Conservation (phyloP, 2,888 invertebrate genomes). For the Eupeodes latifasciatus region DNA sequence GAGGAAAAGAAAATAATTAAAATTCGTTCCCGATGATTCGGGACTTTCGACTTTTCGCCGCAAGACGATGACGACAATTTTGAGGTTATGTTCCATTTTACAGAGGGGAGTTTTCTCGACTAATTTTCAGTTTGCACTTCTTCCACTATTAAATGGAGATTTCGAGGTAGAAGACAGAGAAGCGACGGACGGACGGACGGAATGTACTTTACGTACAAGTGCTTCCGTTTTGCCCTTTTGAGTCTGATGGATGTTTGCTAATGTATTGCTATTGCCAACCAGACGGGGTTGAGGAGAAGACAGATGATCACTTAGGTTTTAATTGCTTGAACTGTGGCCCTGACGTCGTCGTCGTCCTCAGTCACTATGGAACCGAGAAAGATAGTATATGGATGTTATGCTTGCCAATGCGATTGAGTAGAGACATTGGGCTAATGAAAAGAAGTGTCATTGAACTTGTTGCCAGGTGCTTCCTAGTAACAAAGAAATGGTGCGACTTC, state of each 20-base stretch:
- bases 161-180: too few species aligned
- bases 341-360: too few species aligned
- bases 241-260: background rate
- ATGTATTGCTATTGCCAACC: background rate
- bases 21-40: constrained; percentile 11
- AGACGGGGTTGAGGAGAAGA: background rate
- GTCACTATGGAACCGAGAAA: too few species aligned
- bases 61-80: constrained; percentile 55
- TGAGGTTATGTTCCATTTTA: constrained; percentile 60
- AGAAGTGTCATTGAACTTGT: constrained; percentile 53
- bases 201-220: background rate
- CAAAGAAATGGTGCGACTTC: background rate
- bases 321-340: background rate
- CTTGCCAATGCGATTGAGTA: background rate
- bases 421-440: background rate
- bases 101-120: constrained; percentile 66
- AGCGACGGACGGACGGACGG: background rate
- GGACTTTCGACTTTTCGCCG: constrained; percentile 15
- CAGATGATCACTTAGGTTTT: background rate
- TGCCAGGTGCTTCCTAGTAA: constrained; percentile 37
- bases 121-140: background rate
- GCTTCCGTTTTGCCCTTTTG: background rate
- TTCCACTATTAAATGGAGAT: background rate
- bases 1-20: background rate
- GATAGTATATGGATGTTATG: background rate